These are phyloP conservation scores for Oryzias curvinotus DNA, from an alignment of 2,113 vertebrate species.

Conservation along the genomic window DNA sequence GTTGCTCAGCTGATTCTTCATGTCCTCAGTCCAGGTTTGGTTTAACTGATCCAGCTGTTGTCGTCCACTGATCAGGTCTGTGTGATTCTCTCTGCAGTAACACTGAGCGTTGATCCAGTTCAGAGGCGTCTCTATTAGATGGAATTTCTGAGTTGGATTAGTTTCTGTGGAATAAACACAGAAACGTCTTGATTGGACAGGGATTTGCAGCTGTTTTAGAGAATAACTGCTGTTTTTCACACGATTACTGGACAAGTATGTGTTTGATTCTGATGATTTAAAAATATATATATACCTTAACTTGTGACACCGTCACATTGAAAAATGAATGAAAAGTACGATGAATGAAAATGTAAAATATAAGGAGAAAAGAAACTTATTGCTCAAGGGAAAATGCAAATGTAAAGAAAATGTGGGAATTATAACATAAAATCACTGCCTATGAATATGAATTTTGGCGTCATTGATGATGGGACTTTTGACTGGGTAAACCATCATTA, in stretches of 20 bases:
- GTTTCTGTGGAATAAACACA: not conserved
- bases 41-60: fast-evolving
- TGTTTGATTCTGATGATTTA: not conserved
- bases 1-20: fast-evolving
- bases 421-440: too few relatives aligned
- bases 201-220: not conserved
- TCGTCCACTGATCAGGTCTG: constrained; percentile 24
- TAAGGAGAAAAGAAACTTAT: too few relatives aligned
- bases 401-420: too few relatives aligned
- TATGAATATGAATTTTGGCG: too few relatives aligned
- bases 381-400: too few relatives aligned
- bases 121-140: fast-evolving
- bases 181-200: not conserved
- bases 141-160: fast-evolving
- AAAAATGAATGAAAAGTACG: too few relatives aligned
- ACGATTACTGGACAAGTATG: not conserved
- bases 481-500: too few relatives aligned
- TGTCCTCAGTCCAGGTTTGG: fast-evolving
- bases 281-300: not conserved
- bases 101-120: not conserved
- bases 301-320: too few relatives aligned
- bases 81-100: constrained; percentile 12
- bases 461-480: too few relatives aligned
- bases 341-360: too few relatives aligned
- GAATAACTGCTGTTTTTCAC: not conserved